Evolutionary conservation across 1,140 invertebrate genomes (phyloP).

Genomic region (Solenopsis invicta): DNA sequence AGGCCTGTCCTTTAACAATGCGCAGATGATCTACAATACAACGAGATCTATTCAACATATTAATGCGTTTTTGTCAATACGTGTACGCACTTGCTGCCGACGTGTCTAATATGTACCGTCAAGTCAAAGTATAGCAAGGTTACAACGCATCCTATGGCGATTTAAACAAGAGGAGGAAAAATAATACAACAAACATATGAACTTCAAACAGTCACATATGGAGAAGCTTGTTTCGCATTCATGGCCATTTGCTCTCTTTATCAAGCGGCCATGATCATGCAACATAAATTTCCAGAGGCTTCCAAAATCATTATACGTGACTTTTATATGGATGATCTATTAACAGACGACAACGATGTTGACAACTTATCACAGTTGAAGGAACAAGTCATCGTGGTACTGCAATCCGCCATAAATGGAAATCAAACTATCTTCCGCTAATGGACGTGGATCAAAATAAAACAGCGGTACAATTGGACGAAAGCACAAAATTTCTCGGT

Average conservation of each 20-base stretch:
- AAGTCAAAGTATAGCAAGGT: neutral
- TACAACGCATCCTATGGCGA: slow-evolving; percentile 45
- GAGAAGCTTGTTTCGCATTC: slow-evolving; percentile 79
- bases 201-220: slow-evolving; percentile 78
- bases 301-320: slow-evolving; percentile 77
- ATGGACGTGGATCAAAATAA: too few relatives aligned
- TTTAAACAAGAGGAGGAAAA: slow-evolving; percentile 56
- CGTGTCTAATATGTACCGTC: slow-evolving; percentile 64
- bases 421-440: neutral
- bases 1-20: neutral
- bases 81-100: slow-evolving; percentile 59
- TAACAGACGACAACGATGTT: slow-evolving; percentile 78
- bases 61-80: slow-evolving; percentile 45
- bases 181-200: slow-evolving; percentile 73
- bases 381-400: neutral
- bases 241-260: slow-evolving; percentile 78
- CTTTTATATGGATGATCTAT: slow-evolving; percentile 86
- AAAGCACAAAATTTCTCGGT: neutral
- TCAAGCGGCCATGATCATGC: slow-evolving; percentile 73
- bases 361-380: neutral
- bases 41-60: slow-evolving; percentile 47
- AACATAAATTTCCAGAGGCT: slow-evolving; percentile 68
- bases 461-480: too few relatives aligned
- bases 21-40: slow-evolving; percentile 3
- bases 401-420: neutral